These are phyloP conservation scores for Promerops cafer DNA, from an alignment of 2,113 vertebrate genomes.

Conservation along the genomic window DNA sequence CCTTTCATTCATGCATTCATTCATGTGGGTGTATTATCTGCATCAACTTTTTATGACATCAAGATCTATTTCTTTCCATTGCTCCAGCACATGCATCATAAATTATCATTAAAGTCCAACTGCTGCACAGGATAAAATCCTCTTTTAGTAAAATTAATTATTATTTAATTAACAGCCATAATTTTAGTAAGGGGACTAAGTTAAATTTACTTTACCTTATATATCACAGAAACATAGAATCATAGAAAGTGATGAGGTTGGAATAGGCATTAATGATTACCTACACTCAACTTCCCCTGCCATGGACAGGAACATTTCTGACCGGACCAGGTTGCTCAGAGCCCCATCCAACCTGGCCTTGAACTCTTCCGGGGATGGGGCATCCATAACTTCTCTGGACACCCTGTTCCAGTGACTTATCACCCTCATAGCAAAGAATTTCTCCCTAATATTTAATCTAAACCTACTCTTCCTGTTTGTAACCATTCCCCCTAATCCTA, in stretches of 20 bases:
- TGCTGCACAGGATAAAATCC: neutral
- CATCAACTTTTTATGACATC: constrained; percentile 35
- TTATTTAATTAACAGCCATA: neutral
- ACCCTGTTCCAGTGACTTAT: neutral
- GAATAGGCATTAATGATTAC: neutral
- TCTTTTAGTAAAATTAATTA: constrained; percentile 24
- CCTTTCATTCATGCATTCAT: constrained; percentile 20
- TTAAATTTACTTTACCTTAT: neutral
- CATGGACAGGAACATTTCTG: neutral
- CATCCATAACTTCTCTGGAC: neutral
- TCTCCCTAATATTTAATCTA: neutral
- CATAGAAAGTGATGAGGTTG: neutral
- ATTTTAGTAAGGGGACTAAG: neutral
- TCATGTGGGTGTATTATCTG: neutral
- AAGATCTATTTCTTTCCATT: constrained; percentile 39
- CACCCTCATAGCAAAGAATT: neutral
- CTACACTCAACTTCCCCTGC: neutral
- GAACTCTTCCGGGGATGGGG: neutral
- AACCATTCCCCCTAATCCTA: neutral
- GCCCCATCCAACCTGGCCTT: neutral
- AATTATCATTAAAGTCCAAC: constrained; percentile 41
- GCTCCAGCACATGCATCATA: constrained; percentile 2
- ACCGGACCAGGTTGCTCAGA: neutral
- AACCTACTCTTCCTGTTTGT: neutral
- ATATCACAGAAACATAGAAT: neutral